Percentiles rank a stretch among this genome's conserved stretches.
Evolutionary conservation across 2,797 vertebrate genomes (phyloP).

Genomic region (Australoheros facetus): DNA sequence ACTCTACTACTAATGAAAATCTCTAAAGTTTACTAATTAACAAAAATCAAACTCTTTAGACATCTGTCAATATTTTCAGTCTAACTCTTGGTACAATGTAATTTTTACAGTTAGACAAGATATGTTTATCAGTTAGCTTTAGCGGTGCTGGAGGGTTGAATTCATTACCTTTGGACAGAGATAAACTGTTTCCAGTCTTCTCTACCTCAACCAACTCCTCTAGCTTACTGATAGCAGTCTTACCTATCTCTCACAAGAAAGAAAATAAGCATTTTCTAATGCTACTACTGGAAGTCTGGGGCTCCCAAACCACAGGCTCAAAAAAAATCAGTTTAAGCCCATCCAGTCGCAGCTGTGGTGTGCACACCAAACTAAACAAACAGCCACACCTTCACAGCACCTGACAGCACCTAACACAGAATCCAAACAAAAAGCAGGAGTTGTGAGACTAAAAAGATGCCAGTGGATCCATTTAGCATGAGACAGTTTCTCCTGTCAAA

Average conservation of each 20-base stretch:
- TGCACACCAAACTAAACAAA: neutral
- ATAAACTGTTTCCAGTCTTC: neutral
- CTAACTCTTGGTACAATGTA: neutral
- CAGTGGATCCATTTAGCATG: neutral
- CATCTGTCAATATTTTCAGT: neutral
- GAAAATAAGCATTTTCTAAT: neutral
- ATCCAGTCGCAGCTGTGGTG: neutral
- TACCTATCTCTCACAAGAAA: neutral
- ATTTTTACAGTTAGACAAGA: neutral
- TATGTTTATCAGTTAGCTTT: neutral
- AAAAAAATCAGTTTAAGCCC: neutral
- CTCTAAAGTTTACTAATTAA: neutral
- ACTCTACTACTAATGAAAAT: neutral
- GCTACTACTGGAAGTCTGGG: neutral
- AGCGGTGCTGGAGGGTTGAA: neutral
- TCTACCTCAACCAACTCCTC: neutral
- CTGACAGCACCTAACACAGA: neutral
- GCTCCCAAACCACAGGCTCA: too few species aligned
- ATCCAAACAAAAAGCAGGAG: neutral
- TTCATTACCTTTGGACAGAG: slow-evolving; percentile 12
- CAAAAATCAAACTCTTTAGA: neutral
- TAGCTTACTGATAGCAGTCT: neutral
- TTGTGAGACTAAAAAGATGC: neutral
- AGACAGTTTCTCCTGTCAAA: neutral
- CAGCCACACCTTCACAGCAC: neutral